A percentile compares a stretch with the other conserved stretches of the same genome.
phyloP scores from a whole-genome alignment of 1,140 invertebrate species.

The Sinella curviseta region DNA sequence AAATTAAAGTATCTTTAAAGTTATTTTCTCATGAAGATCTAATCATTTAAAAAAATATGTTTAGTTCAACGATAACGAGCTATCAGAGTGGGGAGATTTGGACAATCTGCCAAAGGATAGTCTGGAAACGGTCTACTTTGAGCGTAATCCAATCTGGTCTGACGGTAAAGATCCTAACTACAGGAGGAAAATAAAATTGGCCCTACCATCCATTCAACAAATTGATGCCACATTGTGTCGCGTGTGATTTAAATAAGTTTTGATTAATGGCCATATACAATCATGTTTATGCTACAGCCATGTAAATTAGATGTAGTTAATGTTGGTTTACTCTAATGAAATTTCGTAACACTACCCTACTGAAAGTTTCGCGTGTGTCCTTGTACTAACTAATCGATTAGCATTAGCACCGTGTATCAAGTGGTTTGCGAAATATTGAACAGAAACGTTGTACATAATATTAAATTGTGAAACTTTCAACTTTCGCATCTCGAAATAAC shows the following conservation, averaged over 20 bases:
- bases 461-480: too few relatives aligned
- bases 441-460: too few relatives aligned
- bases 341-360: too few relatives aligned
- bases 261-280: not conserved
- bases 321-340: too few relatives aligned
- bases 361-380: too few relatives aligned
- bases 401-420: too few relatives aligned
- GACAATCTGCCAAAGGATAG: conserved; percentile 71
- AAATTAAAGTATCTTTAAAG: too few relatives aligned
- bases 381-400: too few relatives aligned
- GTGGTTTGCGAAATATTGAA: too few relatives aligned
- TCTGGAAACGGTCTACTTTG: conserved; percentile 87
- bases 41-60: conserved; percentile 14
- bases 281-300: too few relatives aligned
- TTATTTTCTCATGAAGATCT: not conserved
- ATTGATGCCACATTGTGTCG: conserved; percentile 90
- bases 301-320: conserved; percentile 53
- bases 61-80: conserved; percentile 89
- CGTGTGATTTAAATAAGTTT: not conserved
- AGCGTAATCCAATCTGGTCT: conserved; percentile 78
- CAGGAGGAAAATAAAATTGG: conserved; percentile 84
- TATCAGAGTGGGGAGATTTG: conserved; percentile 81
- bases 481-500: too few relatives aligned
- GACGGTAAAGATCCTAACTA: conserved; percentile 77
- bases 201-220: conserved; percentile 81